phyloP scores from a whole-genome alignment of 2,113 vertebrate genomes.

The Psephotus haematonotus region DNA sequence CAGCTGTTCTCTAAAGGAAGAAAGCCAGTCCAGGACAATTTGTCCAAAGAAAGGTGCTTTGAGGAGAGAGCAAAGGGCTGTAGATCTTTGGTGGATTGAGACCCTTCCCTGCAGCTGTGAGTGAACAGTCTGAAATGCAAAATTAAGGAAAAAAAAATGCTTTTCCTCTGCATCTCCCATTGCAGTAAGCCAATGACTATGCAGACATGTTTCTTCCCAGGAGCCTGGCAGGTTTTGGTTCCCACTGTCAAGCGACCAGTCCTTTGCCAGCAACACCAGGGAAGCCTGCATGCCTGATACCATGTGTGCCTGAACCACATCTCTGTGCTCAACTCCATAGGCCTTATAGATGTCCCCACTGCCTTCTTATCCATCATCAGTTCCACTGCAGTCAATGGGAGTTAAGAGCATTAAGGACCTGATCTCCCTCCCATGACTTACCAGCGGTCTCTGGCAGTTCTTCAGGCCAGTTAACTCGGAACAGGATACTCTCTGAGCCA shows the following conservation, averaged over 20 bases:
- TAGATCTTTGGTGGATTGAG: background rate
- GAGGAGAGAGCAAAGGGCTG: background rate
- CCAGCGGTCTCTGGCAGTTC: constrained; percentile 21
- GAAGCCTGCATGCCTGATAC: background rate
- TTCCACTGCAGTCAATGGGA: background rate
- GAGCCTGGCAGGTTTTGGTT: background rate
- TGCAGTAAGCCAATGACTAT: background rate
- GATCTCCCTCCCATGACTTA: background rate
- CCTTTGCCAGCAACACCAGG: background rate
- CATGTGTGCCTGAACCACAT: background rate
- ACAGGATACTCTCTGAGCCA: constrained; percentile 53
- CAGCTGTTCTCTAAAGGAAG: background rate
- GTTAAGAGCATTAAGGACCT: background rate
- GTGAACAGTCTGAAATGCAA: background rate
- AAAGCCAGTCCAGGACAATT: background rate
- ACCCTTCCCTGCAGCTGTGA: background rate
- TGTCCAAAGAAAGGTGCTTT: background rate
- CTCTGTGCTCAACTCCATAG: background rate
- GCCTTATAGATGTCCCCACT: background rate
- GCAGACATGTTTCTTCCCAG: background rate
- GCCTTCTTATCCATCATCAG: background rate
- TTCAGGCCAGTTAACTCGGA: constrained; percentile 30
- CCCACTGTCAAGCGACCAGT: accelerated
- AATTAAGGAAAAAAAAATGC: background rate
- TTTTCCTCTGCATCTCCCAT: background rate